A percentile compares a stretch with the other conserved stretches of the same genome.
Evolutionary conservation across 2,797 vertebrate species (phyloP).

Genomic region (Pseudochromis fuscus): DNA sequence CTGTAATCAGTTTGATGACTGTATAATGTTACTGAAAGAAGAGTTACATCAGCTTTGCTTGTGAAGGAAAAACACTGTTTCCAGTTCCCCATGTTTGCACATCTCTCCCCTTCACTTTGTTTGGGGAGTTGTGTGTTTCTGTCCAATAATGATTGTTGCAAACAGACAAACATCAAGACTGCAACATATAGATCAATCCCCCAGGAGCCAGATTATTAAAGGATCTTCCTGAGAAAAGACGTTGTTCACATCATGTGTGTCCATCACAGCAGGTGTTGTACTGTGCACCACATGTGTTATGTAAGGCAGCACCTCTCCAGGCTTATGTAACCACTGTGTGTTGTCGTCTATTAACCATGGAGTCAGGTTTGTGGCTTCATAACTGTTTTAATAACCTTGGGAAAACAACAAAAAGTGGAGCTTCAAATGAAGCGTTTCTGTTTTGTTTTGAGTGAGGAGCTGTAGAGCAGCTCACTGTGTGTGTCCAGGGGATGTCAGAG

Average conservation of each 20-base stretch:
- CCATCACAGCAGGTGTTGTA: conserved; percentile 53
- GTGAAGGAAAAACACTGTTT: too few relatives aligned
- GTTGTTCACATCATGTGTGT: conserved; percentile 16
- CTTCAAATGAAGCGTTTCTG: conserved; percentile 29
- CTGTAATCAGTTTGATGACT: too few relatives aligned
- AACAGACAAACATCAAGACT: too few relatives aligned
- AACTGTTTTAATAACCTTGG: conserved; percentile 45
- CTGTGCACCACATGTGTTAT: conserved; percentile 65
- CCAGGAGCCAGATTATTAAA: neutral
- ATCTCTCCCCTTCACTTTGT: too few relatives aligned
- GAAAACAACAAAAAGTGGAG: conserved; percentile 1
- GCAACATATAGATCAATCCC: too few relatives aligned
- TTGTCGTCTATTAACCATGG: conserved; percentile 48
- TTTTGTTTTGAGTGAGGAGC: conserved; percentile 19
- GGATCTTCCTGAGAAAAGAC: conserved; percentile 23
- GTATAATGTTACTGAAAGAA: too few relatives aligned
- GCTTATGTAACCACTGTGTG: conserved; percentile 66
- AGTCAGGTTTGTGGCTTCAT: neutral
- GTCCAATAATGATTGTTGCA: too few relatives aligned
- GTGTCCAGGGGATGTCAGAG: conserved; percentile 27
- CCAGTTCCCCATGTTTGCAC: too few relatives aligned
- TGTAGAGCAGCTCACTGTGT: conserved; percentile 33
- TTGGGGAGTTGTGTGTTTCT: too few relatives aligned
- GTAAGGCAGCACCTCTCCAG: conserved; percentile 56
- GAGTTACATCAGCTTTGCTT: too few relatives aligned